These are phyloP conservation scores for Heliangelus exortis DNA, from an alignment of 2,797 vertebrate species.

Conservation along the genomic window DNA sequence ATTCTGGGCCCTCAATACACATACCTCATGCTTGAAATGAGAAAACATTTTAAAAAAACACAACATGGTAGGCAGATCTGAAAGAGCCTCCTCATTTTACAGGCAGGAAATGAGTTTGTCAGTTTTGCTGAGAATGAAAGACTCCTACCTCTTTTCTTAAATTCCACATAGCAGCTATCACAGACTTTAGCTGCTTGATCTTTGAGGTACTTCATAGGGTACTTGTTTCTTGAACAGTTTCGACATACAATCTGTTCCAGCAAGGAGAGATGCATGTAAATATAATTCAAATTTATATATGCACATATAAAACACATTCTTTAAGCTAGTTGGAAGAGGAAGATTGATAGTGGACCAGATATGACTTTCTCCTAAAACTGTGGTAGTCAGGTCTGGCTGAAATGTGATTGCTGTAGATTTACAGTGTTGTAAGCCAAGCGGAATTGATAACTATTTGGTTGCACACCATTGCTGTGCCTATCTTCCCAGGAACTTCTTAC, in stretches of 20 bases:
- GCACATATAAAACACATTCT: neutral
- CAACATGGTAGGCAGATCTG: neutral
- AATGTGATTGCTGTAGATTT: neutral
- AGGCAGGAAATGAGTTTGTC: neutral
- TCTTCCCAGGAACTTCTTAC: neutral
- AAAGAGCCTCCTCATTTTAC: neutral
- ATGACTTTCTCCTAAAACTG: neutral
- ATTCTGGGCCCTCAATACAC: neutral
- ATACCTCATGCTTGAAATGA: neutral
- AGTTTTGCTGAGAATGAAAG: neutral
- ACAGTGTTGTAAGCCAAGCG: neutral
- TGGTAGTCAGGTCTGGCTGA: neutral
- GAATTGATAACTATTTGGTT: neutral
- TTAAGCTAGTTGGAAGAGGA: neutral
- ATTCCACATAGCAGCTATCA: slow-evolving; percentile 89
- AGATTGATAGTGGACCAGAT: neutral
- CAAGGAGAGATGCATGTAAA: neutral
- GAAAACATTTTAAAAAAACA: neutral
- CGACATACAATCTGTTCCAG: slow-evolving; percentile 90
- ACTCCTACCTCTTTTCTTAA: slow-evolving; percentile 86
- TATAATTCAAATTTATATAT: neutral
- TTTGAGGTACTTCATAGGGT: slow-evolving; percentile 95
- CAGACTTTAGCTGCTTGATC: slow-evolving; percentile 95
- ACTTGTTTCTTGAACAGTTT: slow-evolving; percentile 94
- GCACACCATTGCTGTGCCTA: neutral